Percentiles rank a stretch among this genome's conserved stretches.
phyloP scores from a whole-genome alignment of 1,140 invertebrate genomes.

The roundworm (Caenorhabditis elegans) region WBcel235 BX284603.4:11957001-11957500 shows the following conservation, averaged over 20 bases:
- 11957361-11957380: too few species aligned
- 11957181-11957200: conserved; percentile 68
- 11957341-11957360: conserved; percentile 90
- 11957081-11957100: too few species aligned
- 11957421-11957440: conserved; percentile 43
- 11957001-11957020: too few species aligned
- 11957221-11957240: conserved; percentile 96
- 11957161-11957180: conserved; percentile 58
- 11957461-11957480: conserved; percentile 79
- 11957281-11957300: conserved; percentile 81
- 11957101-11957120: too few species aligned
- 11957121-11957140: too few species aligned
- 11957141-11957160: too few species aligned
- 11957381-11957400: too few species aligned
- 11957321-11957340: conserved; percentile 78
- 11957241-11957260: conserved; percentile 94
- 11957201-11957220: conserved; percentile 81
- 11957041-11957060: too few species aligned
- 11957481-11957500: conserved; percentile 98
- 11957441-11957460: conserved; percentile 51
- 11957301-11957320: conserved; percentile 78
- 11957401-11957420: too few species aligned
- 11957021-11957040: too few species aligned
- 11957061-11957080: too few species aligned
- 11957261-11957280: conserved; percentile 87